Base-by-base conservation (phyloP, 2,113 vertebrate species). In the Peucedramus taeniatus region DNA sequence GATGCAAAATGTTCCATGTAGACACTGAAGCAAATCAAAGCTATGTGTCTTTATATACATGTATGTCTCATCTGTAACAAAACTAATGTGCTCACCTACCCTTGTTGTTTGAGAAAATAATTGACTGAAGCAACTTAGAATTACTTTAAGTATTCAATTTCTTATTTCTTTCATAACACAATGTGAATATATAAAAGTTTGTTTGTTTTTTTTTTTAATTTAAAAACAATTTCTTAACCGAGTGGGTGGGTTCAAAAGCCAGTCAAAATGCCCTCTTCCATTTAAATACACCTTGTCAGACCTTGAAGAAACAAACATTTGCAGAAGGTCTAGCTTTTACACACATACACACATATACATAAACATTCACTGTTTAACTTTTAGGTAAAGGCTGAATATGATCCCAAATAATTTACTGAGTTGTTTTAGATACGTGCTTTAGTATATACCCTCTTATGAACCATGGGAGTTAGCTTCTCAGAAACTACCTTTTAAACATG, bases 311-410 rank as follows among this genome's bases (percentile, higher is more conserved):
- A n/a, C 6, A 33, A 16, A 6, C 13, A 53, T 33, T 53, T 79
- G 31, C 40, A 94, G 14, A 1, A 53, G 11, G 27, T 82, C 69
- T 75, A 42, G 6, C 14, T 68, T 91, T 87, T 40, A 63, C 11
- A 68, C 5, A 30, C 0, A 37, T 1, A 76, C 4, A 64, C 5
- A 33, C 54, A 33, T 15, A 50, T 2, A 51, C 4, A 54, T 0
- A 80, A 19, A 54, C 2, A 59, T 39, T 30, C 31, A 57, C 13
- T 24, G 20, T 49, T 87, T 75, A 70, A 66, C 54, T 72, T 91
- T 53, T 30, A 83, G 13, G 17, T 56, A 45, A 74, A 93, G 39
- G 16, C 6, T 71, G 39, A 81, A 63, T 57, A 68, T 33, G 10
- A 71, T 35, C 47, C 23, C 35, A 70, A 69, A 83, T 23, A 63